Conservation (phyloP, 2,113 vertebrate species). For the Phyllopteryx taeniolatus region DNA sequence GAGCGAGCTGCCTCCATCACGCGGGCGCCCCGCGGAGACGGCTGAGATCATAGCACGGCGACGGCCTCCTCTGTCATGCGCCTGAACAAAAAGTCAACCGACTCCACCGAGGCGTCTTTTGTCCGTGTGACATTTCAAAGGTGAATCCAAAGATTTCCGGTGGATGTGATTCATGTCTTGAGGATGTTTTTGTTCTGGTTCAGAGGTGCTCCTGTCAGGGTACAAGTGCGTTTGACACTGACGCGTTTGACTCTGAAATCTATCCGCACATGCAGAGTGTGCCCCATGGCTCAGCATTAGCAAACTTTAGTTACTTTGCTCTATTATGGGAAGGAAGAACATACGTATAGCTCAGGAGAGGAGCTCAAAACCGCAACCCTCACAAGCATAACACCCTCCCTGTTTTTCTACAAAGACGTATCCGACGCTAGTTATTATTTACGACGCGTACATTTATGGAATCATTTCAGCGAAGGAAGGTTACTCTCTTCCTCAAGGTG, state of each 20-base stretch:
- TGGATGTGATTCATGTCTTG: slow-evolving; percentile 33
- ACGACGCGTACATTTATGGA: slow-evolving; percentile 80
- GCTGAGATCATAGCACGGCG: slow-evolving; percentile 41
- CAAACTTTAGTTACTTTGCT: slow-evolving; percentile 47
- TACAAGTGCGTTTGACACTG: slow-evolving; percentile 40
- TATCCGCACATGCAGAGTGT: slow-evolving; percentile 35
- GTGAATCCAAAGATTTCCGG: slow-evolving; percentile 47
- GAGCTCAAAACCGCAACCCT: slow-evolving; percentile 58
- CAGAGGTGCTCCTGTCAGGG: slow-evolving; percentile 33
- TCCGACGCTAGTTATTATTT: slow-evolving; percentile 77
- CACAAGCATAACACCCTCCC: slow-evolving; percentile 58
- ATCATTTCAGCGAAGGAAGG: slow-evolving; percentile 76
- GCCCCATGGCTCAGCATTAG: slow-evolving; percentile 54
- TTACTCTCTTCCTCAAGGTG: slow-evolving; percentile 80
- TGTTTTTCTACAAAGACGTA: slow-evolving; percentile 66
- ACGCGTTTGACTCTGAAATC: slow-evolving; percentile 51
- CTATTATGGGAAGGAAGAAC: slow-evolving; percentile 31
- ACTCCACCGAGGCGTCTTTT: slow-evolving; percentile 37
- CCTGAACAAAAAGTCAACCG: slow-evolving; percentile 40
- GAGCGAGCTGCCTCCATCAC: slow-evolving; percentile 57
- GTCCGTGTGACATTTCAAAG: slow-evolving; percentile 43
- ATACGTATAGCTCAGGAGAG: slow-evolving; percentile 32
- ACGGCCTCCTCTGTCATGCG: slow-evolving; percentile 29
- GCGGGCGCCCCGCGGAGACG: slow-evolving; percentile 46
- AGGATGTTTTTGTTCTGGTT: slow-evolving; percentile 33